Conservation (phyloP, 2,797 vertebrate species). For the Malacoraja senta region DNA sequence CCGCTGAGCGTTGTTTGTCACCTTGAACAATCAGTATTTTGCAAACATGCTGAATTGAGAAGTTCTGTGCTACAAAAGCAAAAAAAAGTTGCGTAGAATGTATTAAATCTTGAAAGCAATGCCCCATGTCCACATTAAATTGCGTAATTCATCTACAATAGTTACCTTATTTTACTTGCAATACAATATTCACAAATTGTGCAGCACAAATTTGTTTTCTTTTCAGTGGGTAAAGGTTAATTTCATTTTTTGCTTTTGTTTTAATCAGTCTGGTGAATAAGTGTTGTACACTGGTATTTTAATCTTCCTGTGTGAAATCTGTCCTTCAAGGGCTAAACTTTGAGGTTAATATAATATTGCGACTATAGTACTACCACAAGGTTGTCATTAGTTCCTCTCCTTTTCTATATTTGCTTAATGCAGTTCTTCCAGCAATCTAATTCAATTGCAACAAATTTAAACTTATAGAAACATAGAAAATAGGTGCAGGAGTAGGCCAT, state of each 20-base stretch:
- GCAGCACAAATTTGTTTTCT: neutral
- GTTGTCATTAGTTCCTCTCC: neutral
- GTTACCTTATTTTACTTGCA: neutral
- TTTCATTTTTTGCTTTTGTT: neutral
- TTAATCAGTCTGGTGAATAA: neutral
- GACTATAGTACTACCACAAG: neutral
- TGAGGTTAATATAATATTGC: neutral
- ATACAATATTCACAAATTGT: no score
- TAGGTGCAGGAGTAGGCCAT: no score
- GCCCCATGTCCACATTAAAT: neutral
- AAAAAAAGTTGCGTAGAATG: neutral
- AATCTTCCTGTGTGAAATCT: neutral
- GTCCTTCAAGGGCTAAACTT: neutral
- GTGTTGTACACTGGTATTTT: neutral
- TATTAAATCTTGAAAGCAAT: neutral
- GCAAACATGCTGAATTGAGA: neutral
- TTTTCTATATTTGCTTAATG: neutral
- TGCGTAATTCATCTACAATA: neutral
- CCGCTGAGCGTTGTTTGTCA: neutral
- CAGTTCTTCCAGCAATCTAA: neutral
- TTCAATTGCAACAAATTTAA: neutral
- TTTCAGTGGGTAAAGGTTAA: neutral
- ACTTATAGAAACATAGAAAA: no score
- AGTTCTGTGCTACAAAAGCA: neutral
- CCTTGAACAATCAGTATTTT: neutral